Percentiles rank a stretch among this genome's conserved stretches.
Evolutionary conservation across 2,888 invertebrate species (phyloP).

Genomic region (Sesia bembeciformis): DNA sequence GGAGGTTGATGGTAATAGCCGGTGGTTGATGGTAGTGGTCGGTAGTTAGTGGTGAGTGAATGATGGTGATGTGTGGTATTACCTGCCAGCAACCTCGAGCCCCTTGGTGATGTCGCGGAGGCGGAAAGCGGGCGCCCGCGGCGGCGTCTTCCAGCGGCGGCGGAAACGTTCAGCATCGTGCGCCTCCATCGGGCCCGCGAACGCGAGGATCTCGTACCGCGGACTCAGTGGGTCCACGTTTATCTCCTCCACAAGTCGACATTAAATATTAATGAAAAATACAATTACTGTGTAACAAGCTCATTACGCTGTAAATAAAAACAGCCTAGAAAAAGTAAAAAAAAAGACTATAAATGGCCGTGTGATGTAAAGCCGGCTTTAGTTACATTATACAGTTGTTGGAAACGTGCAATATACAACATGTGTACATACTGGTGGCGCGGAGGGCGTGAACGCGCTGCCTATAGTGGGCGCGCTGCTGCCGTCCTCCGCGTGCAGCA

Average conservation of each 20-base stretch:
- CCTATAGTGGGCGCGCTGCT: slow-evolving; percentile 84
- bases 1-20: too few relatives aligned
- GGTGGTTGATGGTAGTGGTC: too few relatives aligned
- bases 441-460: slow-evolving; percentile 82
- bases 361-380: too few relatives aligned
- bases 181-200: slow-evolving; percentile 93
- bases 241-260: slow-evolving; percentile 61
- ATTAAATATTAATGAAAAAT: background rate
- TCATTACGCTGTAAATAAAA: too few relatives aligned
- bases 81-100: slow-evolving; percentile 88
- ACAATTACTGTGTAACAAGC: too few relatives aligned
- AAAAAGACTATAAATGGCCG: too few relatives aligned
- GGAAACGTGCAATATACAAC: background rate
- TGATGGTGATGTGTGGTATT: background rate
- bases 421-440: slow-evolving; percentile 72
- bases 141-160: slow-evolving; percentile 89
- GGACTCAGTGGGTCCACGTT: slow-evolving; percentile 79
- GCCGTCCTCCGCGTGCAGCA: slow-evolving; percentile 85
- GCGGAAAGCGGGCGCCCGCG: slow-evolving; percentile 68
- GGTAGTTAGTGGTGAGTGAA: too few relatives aligned
- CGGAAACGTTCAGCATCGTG: slow-evolving; percentile 81
- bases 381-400: background rate
- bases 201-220: slow-evolving; percentile 85
- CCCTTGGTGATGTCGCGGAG: slow-evolving; percentile 89
- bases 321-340: too few relatives aligned